Percentiles rank a stretch among this genome's conserved stretches.
Evolutionary conservation across 2,113 vertebrate species (phyloP).

Genomic region (Catagonus wagneri): DNA sequence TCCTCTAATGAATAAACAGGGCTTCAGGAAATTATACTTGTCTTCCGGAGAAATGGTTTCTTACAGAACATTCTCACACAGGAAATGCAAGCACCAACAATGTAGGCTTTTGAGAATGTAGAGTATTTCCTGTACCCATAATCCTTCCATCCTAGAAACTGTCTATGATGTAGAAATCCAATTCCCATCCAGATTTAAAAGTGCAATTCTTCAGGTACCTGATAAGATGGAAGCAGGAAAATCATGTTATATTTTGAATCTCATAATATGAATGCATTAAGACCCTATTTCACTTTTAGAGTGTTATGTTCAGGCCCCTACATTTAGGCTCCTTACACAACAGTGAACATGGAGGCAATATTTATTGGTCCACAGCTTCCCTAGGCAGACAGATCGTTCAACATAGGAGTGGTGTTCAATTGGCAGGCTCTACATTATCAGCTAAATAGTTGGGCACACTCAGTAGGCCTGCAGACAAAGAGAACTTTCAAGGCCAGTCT

Average conservation of each 20-base stretch:
- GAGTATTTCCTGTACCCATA: constrained; percentile 70
- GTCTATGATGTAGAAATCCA: constrained; percentile 4
- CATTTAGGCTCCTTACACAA: not conserved
- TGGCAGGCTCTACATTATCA: not conserved
- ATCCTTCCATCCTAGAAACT: constrained; percentile 40
- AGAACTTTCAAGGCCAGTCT: not conserved
- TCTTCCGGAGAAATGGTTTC: constrained; percentile 59
- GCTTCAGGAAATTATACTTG: constrained; percentile 43
- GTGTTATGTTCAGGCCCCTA: not conserved
- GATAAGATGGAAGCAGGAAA: constrained; percentile 22
- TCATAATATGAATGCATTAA: not conserved
- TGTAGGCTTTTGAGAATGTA: constrained; percentile 72
- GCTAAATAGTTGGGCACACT: not conserved
- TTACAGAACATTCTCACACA: constrained; percentile 63
- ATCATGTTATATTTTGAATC: not conserved
- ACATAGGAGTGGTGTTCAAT: not conserved
- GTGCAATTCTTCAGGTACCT: constrained; percentile 24
- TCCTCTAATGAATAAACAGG: constrained; percentile 57
- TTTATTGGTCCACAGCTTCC: not conserved
- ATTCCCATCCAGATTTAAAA: constrained; percentile 33
- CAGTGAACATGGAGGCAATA: not conserved
- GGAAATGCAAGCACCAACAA: constrained; percentile 42
- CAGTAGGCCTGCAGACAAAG: not conserved
- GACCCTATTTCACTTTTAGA: not conserved
- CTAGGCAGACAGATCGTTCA: not conserved